These are phyloP conservation scores for Regulus satrapa DNA, from an alignment of 2,113 vertebrate species.

Conservation along the genomic window DNA sequence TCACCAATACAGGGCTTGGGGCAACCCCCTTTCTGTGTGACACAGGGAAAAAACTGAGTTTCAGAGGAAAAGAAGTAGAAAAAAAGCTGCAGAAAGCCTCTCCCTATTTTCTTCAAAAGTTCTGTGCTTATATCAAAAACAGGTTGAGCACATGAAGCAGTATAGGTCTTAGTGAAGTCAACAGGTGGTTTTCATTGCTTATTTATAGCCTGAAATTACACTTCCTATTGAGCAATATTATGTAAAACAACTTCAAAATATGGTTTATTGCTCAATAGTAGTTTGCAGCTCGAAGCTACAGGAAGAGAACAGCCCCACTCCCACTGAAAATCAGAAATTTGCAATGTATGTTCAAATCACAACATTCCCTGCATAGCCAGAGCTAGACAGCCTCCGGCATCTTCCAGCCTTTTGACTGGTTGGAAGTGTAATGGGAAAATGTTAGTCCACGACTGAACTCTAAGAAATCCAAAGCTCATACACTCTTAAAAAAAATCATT, in stretches of 20 bases:
- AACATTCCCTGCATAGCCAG: not conserved
- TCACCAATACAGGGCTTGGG: not conserved
- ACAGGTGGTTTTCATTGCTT: not conserved
- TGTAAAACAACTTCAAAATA: not conserved
- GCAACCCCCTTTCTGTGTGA: not conserved
- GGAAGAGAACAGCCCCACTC: not conserved
- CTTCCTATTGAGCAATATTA: not conserved
- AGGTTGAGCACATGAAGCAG: not conserved
- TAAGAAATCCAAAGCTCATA: not conserved
- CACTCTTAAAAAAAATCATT: not conserved
- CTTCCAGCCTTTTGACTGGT: not conserved
- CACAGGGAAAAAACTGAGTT: not conserved
- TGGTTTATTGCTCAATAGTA: not conserved
- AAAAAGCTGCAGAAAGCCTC: not conserved
- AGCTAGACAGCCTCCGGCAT: not conserved
- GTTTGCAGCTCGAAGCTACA: not conserved
- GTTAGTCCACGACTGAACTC: not conserved
- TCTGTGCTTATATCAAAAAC: not conserved
- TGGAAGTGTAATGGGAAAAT: not conserved
- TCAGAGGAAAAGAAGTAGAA: not conserved
- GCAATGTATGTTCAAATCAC: not conserved
- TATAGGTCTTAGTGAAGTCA: not conserved
- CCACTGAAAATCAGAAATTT: not conserved
- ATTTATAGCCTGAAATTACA: not conserved
- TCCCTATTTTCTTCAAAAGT: not conserved